phyloP scores from a whole-genome alignment of 2,113 vertebrate genomes.

The Centropristis striata region DNA sequence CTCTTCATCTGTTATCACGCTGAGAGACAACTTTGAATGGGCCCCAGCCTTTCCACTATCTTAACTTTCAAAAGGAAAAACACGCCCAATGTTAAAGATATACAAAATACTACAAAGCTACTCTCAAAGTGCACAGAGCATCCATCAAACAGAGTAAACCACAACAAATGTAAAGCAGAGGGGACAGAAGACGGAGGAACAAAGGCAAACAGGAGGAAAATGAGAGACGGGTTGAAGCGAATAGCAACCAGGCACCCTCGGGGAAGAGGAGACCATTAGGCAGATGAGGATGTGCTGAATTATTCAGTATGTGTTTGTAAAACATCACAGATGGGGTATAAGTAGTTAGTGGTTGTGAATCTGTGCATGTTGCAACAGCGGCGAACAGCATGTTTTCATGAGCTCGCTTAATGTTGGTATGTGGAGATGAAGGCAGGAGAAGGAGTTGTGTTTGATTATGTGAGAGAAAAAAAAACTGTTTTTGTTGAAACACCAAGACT shows the following conservation, averaged over 20 bases:
- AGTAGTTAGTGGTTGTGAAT: slow-evolving; percentile 56
- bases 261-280: slow-evolving; percentile 62
- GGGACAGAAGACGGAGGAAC: slow-evolving; percentile 5
- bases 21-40: not conserved
- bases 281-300: slow-evolving; percentile 75
- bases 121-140: slow-evolving; percentile 12
- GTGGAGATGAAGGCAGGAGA: slow-evolving; percentile 24
- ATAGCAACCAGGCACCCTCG: slow-evolving; percentile 45
- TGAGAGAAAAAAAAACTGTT: slow-evolving; percentile 3
- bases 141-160: slow-evolving; percentile 7
- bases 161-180: slow-evolving; percentile 15
- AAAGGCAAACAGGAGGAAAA: slow-evolving; percentile 28
- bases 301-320: slow-evolving; percentile 77
- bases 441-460: not conserved
- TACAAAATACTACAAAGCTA: not conserved
- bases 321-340: slow-evolving; percentile 72
- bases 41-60: not conserved
- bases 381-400: slow-evolving; percentile 26
- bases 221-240: slow-evolving; percentile 46
- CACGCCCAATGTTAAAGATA: not conserved
- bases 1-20: not conserved
- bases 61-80: not conserved
- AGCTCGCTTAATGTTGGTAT: not conserved
- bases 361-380: slow-evolving; percentile 37
- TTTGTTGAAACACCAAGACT: slow-evolving; percentile 15